Base-by-base conservation (phyloP, 2,888 invertebrate species). In the Enchytraeus crypticus region DNA sequence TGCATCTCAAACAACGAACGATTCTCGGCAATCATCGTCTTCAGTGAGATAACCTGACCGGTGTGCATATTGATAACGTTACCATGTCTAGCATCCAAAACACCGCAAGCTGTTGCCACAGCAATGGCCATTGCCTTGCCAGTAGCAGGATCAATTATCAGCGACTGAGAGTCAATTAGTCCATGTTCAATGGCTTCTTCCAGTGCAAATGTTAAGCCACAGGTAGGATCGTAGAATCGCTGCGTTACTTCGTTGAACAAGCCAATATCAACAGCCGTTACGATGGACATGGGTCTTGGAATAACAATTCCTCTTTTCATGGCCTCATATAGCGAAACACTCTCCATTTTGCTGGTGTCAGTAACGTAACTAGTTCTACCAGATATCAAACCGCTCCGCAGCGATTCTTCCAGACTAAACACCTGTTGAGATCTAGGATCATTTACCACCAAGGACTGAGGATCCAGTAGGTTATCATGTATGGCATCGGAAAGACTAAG, bases 321-420 rank as follows among this genome's bases (percentile, higher is more conserved):
- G 29, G 95, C 95, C 79, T 89, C 86, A 69, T 84, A 82, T 66
- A 96, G 83, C 4, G 92, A 89, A 58, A 96, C 82, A 81, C 92
- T 88, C 61, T 68, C 64, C 34, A 60, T 51, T 27, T 61, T 51
- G 5, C 61, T 61, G n/a, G 69, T 71, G 56, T 76, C 72, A 23
- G 69, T 69, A 2, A 78, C 73, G 51, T 71, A 69, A 38, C 38
- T 88, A 86, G 65, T 88, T 81, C 87, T 86, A 47, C 87, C 85
- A 80, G 90, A 88, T 57, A 92, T 84, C 47, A 90, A 74, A 63
- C 88, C 89, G 56, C 83, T 71, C 53, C 72, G 71, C 43, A 81
- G 69, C 1, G 80, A 74, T 32, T 70, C 67, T n/a, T 53, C 43
- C 5, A 70, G 56, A 53, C 61, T 68, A 21, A 66, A 57, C 14